phyloP scores from a whole-genome alignment of 2,113 vertebrate genomes.

The Cnemophilus loriae region DNA sequence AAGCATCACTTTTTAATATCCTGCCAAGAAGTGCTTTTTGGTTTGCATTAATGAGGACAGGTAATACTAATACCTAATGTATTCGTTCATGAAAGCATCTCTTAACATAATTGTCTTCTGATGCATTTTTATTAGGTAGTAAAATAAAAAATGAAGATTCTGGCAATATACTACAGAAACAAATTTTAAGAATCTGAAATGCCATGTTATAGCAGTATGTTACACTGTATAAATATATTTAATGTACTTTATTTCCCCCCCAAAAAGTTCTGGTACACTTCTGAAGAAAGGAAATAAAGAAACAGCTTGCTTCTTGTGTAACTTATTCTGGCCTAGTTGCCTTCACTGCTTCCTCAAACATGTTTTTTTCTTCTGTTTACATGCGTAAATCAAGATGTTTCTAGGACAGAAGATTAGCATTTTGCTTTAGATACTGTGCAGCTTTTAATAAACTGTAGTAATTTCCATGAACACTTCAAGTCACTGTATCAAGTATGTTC shows the following conservation, averaged over 20 bases:
- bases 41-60: not conserved
- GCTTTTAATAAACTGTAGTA: not conserved
- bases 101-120: not conserved
- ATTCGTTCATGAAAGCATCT: not conserved
- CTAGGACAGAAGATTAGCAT: not conserved
- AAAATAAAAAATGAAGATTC: not conserved
- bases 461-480: not conserved
- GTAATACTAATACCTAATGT: not conserved
- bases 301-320: not conserved
- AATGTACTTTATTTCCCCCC: fast-evolving
- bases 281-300: not conserved
- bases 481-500: not conserved
- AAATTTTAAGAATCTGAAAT: not conserved
- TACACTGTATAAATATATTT: not conserved
- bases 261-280: not conserved
- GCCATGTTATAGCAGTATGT: not conserved
- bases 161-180: not conserved
- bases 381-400: not conserved
- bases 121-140: not conserved
- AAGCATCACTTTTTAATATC: not conserved
- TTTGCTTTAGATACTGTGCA: not conserved
- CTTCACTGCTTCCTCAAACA: not conserved
- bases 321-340: not conserved
- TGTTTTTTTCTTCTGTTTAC: not conserved
- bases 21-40: not conserved